Conservation (phyloP, 1,140 invertebrate species). For the Drosophila guanche region DNA sequence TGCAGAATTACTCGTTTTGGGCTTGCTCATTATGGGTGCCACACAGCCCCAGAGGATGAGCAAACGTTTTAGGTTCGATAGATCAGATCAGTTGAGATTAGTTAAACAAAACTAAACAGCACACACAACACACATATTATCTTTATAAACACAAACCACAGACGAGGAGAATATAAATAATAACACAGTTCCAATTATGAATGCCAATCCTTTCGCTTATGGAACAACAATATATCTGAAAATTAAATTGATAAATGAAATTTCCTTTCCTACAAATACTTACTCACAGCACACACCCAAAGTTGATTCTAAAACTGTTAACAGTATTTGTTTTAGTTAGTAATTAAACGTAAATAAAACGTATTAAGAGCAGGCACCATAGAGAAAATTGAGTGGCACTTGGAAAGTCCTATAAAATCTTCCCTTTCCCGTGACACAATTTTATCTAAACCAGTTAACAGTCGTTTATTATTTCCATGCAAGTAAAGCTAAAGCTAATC, state of each 20-base stretch:
- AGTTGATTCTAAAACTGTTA: too few relatives aligned
- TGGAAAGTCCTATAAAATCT: neutral
- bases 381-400: too few relatives aligned
- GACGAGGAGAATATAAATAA: slow-evolving; percentile 8
- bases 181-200: neutral
- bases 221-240: too few relatives aligned
- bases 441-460: slow-evolving; percentile 28
- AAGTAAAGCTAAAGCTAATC: neutral
- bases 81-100: slow-evolving; percentile 20
- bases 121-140: slow-evolving; percentile 4
- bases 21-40: slow-evolving; percentile 78
- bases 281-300: too few relatives aligned
- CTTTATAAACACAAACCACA: neutral
- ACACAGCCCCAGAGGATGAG: slow-evolving; percentile 71
- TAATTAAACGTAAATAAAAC: too few relatives aligned
- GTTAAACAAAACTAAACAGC: slow-evolving; percentile 35
- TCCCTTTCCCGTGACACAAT: slow-evolving; percentile 1
- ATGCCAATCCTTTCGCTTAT: too few relatives aligned
- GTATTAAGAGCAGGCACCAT: too few relatives aligned
- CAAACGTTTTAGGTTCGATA: slow-evolving; percentile 75
- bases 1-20: slow-evolving; percentile 77
- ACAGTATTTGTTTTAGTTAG: too few relatives aligned
- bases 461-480: neutral
- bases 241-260: too few relatives aligned
- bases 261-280: too few relatives aligned